Conservation (phyloP, 1,140 invertebrate genomes). For the Sitophilus oryzae region DNA sequence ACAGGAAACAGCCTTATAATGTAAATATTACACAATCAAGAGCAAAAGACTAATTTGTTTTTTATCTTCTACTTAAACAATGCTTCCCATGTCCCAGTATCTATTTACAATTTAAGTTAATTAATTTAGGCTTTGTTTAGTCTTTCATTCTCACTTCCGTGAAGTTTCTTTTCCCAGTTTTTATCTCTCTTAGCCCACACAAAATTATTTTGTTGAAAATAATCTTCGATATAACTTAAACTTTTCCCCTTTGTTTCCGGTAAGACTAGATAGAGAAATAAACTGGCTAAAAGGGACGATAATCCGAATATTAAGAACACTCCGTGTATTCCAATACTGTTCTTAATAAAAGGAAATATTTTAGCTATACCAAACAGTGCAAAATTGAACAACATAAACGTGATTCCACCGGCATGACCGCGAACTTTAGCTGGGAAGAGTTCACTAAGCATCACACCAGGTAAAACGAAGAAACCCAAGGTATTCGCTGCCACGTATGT, state of each 20-base stretch:
- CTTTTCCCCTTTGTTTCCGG: slow-evolving; percentile 78
- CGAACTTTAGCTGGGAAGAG: slow-evolving; percentile 57
- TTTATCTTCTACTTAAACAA: too few species aligned
- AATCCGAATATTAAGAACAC: slow-evolving; percentile 64
- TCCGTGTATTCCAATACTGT: slow-evolving; percentile 53
- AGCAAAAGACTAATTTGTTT: too few species aligned
- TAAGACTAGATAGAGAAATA: slow-evolving; percentile 65
- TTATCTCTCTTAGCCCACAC: slow-evolving; percentile 25
- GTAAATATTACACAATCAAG: too few species aligned
- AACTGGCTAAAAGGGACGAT: slow-evolving; percentile 53
- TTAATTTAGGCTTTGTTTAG: slow-evolving; percentile 4
- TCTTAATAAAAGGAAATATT: slow-evolving; percentile 57
- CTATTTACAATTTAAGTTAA: background rate
- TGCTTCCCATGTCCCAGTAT: too few species aligned
- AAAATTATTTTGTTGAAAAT: slow-evolving; percentile 61
- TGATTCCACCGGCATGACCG: slow-evolving; percentile 52
- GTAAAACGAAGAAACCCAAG: slow-evolving; percentile 62
- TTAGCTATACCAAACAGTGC: slow-evolving; percentile 67
- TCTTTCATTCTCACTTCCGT: slow-evolving; percentile 6
- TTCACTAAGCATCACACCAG: slow-evolving; percentile 65
- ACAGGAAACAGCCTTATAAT: too few species aligned
- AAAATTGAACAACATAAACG: slow-evolving; percentile 64
- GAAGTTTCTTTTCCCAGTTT: slow-evolving; percentile 16
- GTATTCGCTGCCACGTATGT: slow-evolving; percentile 65
- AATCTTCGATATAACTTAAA: slow-evolving; percentile 73